A percentile compares a stretch with the other conserved stretches of the same genome.
phyloP scores from a whole-genome alignment of 37 sponge, comb jelly and placozoan species.

The Theonella swinhoei region DNA sequence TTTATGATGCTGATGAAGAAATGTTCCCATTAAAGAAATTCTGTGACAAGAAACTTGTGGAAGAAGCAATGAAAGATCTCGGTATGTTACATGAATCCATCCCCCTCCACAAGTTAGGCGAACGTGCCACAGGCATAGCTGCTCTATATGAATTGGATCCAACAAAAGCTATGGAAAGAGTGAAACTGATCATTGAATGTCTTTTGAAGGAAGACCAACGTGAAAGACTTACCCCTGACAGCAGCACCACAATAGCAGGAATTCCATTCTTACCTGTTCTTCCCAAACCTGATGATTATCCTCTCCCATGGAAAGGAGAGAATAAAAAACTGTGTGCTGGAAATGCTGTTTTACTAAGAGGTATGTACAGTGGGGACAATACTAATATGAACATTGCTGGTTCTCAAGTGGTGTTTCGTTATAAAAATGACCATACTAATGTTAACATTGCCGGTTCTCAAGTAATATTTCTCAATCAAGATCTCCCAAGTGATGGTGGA shows the following conservation, averaged over 20 bases:
- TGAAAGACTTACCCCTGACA: background rate
- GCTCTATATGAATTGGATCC: background rate
- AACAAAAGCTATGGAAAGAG: conserved; percentile 35
- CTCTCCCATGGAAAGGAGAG: conserved; percentile 32
- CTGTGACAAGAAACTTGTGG: background rate
- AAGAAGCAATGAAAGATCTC: conserved; percentile 16
- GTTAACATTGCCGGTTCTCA: conserved; percentile 29
- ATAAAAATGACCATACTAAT: background rate
- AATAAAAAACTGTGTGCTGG: background rate
- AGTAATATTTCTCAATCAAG: conserved; percentile 3
- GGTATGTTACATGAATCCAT: conserved; percentile 26
- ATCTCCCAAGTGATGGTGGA: background rate
- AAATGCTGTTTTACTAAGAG: conserved; percentile 9
- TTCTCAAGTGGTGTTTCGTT: conserved; percentile 22
- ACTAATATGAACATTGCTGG: conserved; percentile 26
- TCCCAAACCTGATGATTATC: conserved; percentile 35
- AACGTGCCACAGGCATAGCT: conserved; percentile 25
- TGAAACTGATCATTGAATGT: conserved; percentile 7
- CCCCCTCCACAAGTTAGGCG: conserved; percentile 24
- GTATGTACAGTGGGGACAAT: background rate
- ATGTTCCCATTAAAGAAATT: conserved; percentile 33
- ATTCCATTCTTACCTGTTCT: conserved; percentile 70
- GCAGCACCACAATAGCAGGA: background rate
- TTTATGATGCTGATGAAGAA: conserved; percentile 42
- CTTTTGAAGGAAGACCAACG: background rate